Conservation (phyloP, 2,888 invertebrate species). For the Drosophila pseudotalamancana region DNA sequence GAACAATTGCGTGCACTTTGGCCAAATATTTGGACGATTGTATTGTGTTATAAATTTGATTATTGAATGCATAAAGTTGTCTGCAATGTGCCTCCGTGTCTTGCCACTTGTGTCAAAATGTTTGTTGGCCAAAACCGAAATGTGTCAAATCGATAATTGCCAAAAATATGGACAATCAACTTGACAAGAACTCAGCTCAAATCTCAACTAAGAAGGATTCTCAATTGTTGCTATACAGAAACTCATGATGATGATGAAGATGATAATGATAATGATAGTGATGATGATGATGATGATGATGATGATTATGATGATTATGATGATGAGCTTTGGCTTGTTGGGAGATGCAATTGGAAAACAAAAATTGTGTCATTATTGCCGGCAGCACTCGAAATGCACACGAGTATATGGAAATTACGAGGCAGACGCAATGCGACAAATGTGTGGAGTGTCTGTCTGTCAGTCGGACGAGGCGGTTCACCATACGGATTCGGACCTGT, state of each 20-base stretch:
- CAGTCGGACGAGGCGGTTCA: constrained; percentile 23
- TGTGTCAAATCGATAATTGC: constrained; percentile 75
- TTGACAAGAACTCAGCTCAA: constrained; percentile 7
- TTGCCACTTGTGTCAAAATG: constrained; percentile 57
- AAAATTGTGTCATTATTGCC: constrained; percentile 54
- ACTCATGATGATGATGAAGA: constrained; percentile 22
- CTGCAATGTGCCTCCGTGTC: not conserved
- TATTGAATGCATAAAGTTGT: constrained; percentile 47
- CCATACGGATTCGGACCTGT: constrained; percentile 11
- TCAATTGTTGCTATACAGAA: constrained; percentile 16
- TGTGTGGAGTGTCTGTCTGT: constrained; percentile 44
- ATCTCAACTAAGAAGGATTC: constrained; percentile 10
- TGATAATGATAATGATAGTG: not conserved
- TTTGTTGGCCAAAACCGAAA: constrained; percentile 50
- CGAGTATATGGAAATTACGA: constrained; percentile 58
- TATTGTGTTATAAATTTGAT: constrained; percentile 39
- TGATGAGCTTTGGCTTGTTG: constrained; percentile 5
- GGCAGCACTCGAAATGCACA: constrained; percentile 39
- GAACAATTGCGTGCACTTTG: constrained; percentile 32
- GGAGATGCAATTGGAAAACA: constrained; percentile 28
- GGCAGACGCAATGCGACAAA: constrained; percentile 54
- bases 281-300: constrained; percentile 25
- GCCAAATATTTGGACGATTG: constrained; percentile 38
- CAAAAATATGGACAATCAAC: constrained; percentile 34
- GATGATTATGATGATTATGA: constrained; percentile 6